Percentiles rank a stretch among this genome's conserved stretches.
These are phyloP conservation scores for Eremophila alpestris DNA, from an alignment of 2,797 vertebrate species.

Conservation along the genomic window DNA sequence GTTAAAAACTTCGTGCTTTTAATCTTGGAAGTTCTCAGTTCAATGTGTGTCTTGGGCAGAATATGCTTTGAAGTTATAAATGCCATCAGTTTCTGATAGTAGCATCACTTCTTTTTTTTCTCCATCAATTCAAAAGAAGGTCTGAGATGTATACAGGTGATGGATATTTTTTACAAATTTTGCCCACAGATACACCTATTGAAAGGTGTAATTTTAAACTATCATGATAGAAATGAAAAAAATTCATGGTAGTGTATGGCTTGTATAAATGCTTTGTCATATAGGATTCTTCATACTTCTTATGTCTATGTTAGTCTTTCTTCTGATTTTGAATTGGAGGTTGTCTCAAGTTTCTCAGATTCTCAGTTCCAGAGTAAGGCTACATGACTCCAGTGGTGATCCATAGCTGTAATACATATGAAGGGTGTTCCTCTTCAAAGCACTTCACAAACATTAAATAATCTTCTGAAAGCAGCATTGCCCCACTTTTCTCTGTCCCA, in stretches of 20 bases:
- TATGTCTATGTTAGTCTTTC: background rate
- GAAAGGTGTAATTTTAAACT: background rate
- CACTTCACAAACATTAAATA: background rate
- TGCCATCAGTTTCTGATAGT: background rate
- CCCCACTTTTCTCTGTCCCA: background rate
- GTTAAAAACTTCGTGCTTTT: background rate
- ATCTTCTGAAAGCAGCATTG: background rate
- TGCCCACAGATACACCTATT: background rate
- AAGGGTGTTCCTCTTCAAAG: background rate
- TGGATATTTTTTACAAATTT: background rate
- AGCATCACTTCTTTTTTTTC: background rate
- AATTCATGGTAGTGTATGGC: background rate
- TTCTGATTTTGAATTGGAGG: background rate
- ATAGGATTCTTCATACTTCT: background rate
- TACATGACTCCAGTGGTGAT: background rate
- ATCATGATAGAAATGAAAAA: background rate
- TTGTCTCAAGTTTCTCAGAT: background rate
- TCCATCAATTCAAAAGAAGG: background rate
- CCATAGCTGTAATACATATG: fast-evolving
- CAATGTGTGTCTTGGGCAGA: background rate
- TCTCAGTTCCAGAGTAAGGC: background rate
- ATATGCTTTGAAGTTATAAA: background rate
- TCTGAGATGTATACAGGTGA: background rate
- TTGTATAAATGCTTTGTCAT: background rate
- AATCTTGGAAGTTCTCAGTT: background rate